Evolutionary conservation across 2,888 invertebrate genomes (phyloP).

Genomic region (Mythimna albipuncta): DNA sequence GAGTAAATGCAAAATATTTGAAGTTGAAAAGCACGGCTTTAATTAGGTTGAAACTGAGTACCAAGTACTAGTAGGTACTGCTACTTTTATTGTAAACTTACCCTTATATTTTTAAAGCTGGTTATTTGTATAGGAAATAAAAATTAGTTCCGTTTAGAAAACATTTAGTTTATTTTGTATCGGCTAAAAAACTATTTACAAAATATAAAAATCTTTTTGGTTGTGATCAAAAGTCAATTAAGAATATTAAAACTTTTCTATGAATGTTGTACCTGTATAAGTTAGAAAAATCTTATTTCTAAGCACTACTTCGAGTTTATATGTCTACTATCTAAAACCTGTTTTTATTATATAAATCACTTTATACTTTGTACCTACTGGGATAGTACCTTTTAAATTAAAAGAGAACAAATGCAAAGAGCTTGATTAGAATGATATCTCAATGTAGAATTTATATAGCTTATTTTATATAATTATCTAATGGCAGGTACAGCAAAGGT

Average conservation of each 20-base stretch:
- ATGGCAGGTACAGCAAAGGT: neutral
- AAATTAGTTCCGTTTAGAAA: neutral
- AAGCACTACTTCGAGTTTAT: slow-evolving; percentile 23
- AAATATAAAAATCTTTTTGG: neutral
- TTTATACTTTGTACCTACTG: neutral
- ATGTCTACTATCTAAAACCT: neutral
- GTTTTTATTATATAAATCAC: neutral
- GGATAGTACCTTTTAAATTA: too few species aligned
- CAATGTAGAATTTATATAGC: too few species aligned
- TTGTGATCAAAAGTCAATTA: slow-evolving; percentile 37
- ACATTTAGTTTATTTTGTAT: neutral
- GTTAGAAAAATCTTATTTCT: neutral
- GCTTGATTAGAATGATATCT: too few species aligned
- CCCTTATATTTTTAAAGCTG: neutral
- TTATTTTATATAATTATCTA: too few species aligned
- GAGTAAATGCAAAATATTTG: slow-evolving; percentile 2
- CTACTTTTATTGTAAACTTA: too few species aligned
- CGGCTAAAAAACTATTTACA: neutral
- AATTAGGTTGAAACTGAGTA: neutral
- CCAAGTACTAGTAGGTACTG: slow-evolving; percentile 5
- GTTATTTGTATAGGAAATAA: neutral
- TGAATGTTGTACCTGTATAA: slow-evolving; percentile 21
- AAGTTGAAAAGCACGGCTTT: neutral
- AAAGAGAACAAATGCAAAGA: too few species aligned
- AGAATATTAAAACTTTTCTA: slow-evolving; percentile 7